phyloP scores from a whole-genome alignment of 2,113 vertebrate genomes.

The Alexandromys fortis region DNA sequence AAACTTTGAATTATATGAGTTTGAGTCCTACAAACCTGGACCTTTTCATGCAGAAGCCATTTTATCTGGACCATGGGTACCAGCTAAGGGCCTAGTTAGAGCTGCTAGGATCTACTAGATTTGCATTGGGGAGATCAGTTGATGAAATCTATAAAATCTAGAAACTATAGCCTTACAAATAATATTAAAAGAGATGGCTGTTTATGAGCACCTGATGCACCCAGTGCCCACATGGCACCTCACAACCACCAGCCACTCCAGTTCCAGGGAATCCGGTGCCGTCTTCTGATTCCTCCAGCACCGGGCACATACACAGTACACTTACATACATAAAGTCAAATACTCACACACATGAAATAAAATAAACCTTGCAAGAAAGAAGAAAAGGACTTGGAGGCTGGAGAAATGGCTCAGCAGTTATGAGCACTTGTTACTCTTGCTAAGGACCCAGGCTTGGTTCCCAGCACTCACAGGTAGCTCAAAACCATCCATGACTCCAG shows the following conservation, averaged over 20 bases:
- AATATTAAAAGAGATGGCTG: not conserved
- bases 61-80: not conserved
- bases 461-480: not conserved
- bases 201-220: not conserved
- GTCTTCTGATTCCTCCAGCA: not conserved
- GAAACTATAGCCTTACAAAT: not conserved
- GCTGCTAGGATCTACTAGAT: not conserved
- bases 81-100: no score
- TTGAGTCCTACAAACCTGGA: not conserved
- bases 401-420: not conserved
- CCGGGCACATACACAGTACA: not conserved
- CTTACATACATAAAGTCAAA: not conserved
- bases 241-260: not conserved
- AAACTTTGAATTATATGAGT: not conserved
- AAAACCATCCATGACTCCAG: not conserved
- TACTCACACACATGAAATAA: not conserved
- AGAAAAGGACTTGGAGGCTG: not conserved
- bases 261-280: not conserved
- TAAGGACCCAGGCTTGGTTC: not conserved
- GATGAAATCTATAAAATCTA: not conserved
- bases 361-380: not conserved
- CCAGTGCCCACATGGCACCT: not conserved
- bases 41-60: not conserved
- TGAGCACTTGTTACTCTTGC: not conserved
- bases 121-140: not conserved